These are phyloP conservation scores for Trisateles emortualis DNA, from an alignment of 2,888 invertebrate species.

Conservation along the genomic window DNA sequence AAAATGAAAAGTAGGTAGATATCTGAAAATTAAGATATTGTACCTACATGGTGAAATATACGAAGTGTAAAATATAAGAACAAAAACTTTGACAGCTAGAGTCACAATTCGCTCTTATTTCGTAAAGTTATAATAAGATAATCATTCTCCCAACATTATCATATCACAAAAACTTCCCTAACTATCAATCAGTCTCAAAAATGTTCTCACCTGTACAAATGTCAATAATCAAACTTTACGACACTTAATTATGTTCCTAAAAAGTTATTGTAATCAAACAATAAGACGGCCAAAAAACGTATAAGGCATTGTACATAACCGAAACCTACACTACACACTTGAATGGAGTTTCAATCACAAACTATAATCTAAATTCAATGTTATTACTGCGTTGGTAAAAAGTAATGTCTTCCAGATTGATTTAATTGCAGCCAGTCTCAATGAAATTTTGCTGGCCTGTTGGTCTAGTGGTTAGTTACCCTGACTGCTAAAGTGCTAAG, in stretches of 20 bases:
- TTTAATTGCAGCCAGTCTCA: too few species aligned
- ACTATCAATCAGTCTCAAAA: slow-evolving; percentile 18
- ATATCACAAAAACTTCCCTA: background rate
- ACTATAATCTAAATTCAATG: too few species aligned
- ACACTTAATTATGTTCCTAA: slow-evolving; percentile 16
- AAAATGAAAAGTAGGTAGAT: too few species aligned
- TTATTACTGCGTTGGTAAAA: too few species aligned
- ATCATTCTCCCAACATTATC: background rate
- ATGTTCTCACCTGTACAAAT: slow-evolving; percentile 30
- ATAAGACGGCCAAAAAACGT: slow-evolving; percentile 31
- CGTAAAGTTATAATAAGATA: background rate
- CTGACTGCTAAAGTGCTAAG: too few species aligned
- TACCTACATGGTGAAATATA: background rate
- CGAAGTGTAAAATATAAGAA: background rate
- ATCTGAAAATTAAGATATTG: too few species aligned
- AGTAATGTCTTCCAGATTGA: too few species aligned
- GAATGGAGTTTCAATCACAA: too few species aligned
- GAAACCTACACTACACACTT: too few species aligned
- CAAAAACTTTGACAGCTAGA: background rate
- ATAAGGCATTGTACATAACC: slow-evolving; percentile 47
- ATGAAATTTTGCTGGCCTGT: too few species aligned
- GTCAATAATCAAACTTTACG: slow-evolving; percentile 30
- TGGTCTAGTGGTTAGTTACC: too few species aligned
- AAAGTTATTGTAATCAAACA: slow-evolving; percentile 29
- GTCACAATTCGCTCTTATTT: background rate